Base-by-base conservation (phyloP, 2,888 invertebrate genomes). In the Drosophila villosipedis region DNA sequence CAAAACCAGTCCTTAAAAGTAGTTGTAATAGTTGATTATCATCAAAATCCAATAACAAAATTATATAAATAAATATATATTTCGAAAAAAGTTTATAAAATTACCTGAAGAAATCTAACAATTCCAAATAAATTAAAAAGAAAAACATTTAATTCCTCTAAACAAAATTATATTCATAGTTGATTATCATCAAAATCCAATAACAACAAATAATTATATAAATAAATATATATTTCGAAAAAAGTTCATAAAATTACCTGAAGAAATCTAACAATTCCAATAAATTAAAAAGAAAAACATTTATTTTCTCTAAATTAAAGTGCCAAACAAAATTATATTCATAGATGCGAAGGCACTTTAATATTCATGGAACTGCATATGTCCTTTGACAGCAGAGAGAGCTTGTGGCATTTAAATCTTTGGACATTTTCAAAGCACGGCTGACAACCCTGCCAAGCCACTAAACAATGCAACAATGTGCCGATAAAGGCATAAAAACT, bases 401-500 rank as follows among this genome's bases (percentile, higher is more conserved):
- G 16, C 28, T 52, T 2, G 19, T 7, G 30, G 37, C 60, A 25
- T 25, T 33, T 6, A n/a, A 43, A 7, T 16, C 50, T 41, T 12
- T 12, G 33, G 33, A 16, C 33, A 31, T 35, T 39, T 39, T 25
- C 19, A 41, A 31, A 16, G 33, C 37, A 58, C 43, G 57, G 43
- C 55, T 73, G 55, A 59, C 65, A 65, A 59, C 73, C 25, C 73
- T 58, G 66, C 4, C 35, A 65, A 14, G 39, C n/a, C 22, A 31
- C 55, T 33, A n/a, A 53, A 22, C 37, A 59, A 28, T 33, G 53
- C 64, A 72, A 72, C 65, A 72, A 72, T 57, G 62, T 50, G 57
- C 55, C 37, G 31, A 31, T 19, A 28, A 59, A 49, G 39, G 35
- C n/a, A 47, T 28, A 47, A 47, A 47, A 41, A 33, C 57, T 28